phyloP scores from a whole-genome alignment of 2,113 vertebrate species.

The Brienomyrus longianalis region DNA sequence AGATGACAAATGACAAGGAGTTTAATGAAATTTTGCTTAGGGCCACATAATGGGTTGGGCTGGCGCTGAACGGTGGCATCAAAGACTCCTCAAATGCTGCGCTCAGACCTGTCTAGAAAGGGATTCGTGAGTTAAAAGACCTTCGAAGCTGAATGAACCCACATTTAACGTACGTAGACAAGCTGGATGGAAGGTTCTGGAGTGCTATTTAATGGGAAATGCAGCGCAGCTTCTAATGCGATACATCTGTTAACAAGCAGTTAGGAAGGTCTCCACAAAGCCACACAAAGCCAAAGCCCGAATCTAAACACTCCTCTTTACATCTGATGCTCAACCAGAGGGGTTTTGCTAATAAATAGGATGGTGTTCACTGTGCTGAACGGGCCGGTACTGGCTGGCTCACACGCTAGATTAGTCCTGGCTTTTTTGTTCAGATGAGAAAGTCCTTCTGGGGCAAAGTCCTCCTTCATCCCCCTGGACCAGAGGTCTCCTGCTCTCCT shows the following conservation, averaged over 20 bases:
- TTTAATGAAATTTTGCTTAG: neutral
- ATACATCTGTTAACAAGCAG: neutral
- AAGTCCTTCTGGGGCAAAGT: neutral
- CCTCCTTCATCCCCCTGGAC: no score
- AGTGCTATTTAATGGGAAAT: neutral
- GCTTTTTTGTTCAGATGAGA: neutral
- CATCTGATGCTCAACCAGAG: neutral
- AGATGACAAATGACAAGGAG: neutral
- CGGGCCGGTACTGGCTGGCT: neutral
- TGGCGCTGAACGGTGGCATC: neutral
- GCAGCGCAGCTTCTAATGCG: neutral
- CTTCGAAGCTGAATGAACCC: neutral
- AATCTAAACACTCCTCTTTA: neutral
- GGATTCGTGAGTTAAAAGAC: neutral
- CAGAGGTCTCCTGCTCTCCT: neutral
- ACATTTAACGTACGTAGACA: neutral
- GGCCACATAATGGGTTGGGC: neutral
- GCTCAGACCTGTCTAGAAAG: neutral
- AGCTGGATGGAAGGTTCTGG: neutral
- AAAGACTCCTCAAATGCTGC: neutral
- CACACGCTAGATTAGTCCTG: neutral
- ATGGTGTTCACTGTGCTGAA: neutral
- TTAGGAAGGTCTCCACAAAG: neutral
- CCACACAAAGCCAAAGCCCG: neutral
- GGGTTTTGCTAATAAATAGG: neutral